Base-by-base conservation (phyloP, 2,888 invertebrate species). In the Suillia variegata region DNA sequence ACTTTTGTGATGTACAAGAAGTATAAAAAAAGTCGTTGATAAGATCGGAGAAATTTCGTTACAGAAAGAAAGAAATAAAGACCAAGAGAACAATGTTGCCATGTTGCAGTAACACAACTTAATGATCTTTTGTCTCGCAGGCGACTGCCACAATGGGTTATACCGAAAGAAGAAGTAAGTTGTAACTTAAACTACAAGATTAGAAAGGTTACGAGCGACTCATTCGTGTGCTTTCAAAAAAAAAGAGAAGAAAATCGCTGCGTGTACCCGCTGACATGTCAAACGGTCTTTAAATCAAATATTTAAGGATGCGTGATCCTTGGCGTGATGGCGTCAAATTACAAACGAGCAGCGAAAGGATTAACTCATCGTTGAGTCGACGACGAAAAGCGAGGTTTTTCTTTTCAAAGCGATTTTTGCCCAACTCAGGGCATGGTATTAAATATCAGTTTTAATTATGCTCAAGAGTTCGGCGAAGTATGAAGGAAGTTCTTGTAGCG, bases 121-220 rank as follows among this genome's bases (percentile, higher is more conserved):
- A 51, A 58, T 54, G 54, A 57, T 13, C 52, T 18, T 34, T 49
- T 57, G 33, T 54, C 50, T 59, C 52, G 55, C 56, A 54, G 20
- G 54, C 45, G 57, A 52, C 51, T 58, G 64, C 62, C 56, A 64
- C 64, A 61, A 62, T 12, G 15, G 8, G 8, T 18, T 10, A 20
- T 10, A 45, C 20, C 31, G 22, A n/a, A 13, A 18, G 20, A 38
- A 38, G n/a, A 45, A 45, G 5, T 17, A 17, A 45, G 13, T 8
- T 18, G 45, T 17, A 45, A 45, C 45, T 6, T 20, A 45, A 18
- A 45, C 18, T 13, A 45, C 45, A 45, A 45, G 4, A n/a, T 38
- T 38, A 38, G 38, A 8, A n/a, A n/a, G n/a, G n/a, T n/a, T n/a
- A n/a, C n/a, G 26, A 26, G 26, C 26, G 26, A 13, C n/a, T n/a